phyloP scores from a whole-genome alignment of 2,113 vertebrate genomes.

The Nematolebias whitei region DNA sequence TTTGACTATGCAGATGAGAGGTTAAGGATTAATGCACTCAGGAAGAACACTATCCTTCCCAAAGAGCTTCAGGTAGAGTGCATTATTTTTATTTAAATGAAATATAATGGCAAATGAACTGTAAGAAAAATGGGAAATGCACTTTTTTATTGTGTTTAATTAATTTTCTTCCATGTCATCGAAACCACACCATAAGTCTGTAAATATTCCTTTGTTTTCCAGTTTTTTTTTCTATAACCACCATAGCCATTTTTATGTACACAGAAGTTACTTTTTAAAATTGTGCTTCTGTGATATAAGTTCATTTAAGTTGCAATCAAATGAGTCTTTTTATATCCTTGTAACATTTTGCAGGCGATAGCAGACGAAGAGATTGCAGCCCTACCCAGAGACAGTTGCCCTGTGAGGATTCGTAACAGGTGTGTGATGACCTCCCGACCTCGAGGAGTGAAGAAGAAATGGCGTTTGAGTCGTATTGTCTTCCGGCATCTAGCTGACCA shows the following conservation, averaged over 20 bases:
- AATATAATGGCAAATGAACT: neutral
- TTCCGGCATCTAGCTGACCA: constrained; percentile 95
- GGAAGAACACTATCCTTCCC: constrained; percentile 93
- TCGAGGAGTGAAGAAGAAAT: constrained; percentile 87
- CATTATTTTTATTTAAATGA: neutral
- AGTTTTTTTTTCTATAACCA: too few relatives aligned
- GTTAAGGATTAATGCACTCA: constrained; percentile 90
- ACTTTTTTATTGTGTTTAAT: neutral
- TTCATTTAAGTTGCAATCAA: too few relatives aligned
- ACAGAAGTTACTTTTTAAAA: too few relatives aligned
- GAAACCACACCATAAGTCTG: too few relatives aligned
- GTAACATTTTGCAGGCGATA: constrained; percentile 79
- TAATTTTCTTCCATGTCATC: too few relatives aligned
- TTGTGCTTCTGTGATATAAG: too few relatives aligned
- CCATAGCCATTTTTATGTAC: too few relatives aligned
- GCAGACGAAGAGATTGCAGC: constrained; percentile 90
- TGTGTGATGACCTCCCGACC: constrained; percentile 94
- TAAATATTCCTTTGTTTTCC: too few relatives aligned
- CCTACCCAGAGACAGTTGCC: constrained; percentile 92
- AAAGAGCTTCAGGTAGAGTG: constrained; percentile 88
- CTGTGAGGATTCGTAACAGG: constrained; percentile 89
- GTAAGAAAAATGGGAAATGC: neutral
- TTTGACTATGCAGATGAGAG: constrained; percentile 90
- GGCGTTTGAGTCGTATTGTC: constrained; percentile 93
- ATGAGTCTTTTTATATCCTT: too few relatives aligned